Evolutionary conservation across 1,140 invertebrate species (phyloP).

Genomic region (Diploscapter pachys): DNA sequence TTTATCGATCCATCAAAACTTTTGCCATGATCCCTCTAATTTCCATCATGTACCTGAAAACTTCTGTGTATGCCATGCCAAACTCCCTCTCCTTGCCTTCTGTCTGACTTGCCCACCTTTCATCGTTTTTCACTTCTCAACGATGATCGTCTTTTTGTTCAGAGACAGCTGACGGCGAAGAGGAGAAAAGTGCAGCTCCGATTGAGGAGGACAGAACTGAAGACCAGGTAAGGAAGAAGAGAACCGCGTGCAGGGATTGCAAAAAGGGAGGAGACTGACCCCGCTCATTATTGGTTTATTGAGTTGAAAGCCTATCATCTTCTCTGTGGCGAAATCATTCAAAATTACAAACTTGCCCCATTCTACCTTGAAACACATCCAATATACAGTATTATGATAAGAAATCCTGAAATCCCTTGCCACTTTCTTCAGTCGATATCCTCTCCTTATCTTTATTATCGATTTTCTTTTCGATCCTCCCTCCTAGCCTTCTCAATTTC

Average conservation of each 20-base stretch:
- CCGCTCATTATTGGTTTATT: neutral
- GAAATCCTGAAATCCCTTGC: neutral
- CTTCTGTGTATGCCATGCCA: too few relatives aligned
- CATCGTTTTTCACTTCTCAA: too few relatives aligned
- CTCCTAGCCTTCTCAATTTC: too few relatives aligned
- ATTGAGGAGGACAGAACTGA: slow-evolving; percentile 27
- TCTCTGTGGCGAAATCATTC: neutral
- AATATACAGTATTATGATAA: neutral
- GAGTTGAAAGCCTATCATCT: neutral
- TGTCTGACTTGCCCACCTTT: too few relatives aligned
- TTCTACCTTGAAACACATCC: neutral
- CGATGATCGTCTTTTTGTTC: too few relatives aligned
- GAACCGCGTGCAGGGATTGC: neutral
- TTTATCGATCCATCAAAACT: too few relatives aligned
- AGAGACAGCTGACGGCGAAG: slow-evolving; percentile 20
- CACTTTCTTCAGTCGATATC: neutral
- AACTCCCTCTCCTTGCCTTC: too few relatives aligned
- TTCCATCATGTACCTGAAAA: too few relatives aligned
- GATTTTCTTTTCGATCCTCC: too few relatives aligned
- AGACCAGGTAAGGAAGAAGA: slow-evolving; percentile 17
- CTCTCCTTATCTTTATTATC: too few relatives aligned
- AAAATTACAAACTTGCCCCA: neutral
- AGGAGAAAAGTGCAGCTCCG: slow-evolving; percentile 17
- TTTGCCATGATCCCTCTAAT: too few relatives aligned
- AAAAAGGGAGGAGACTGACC: neutral